Conservation (phyloP, 2,888 invertebrate genomes). For the Xestia ashworthii region DNA sequence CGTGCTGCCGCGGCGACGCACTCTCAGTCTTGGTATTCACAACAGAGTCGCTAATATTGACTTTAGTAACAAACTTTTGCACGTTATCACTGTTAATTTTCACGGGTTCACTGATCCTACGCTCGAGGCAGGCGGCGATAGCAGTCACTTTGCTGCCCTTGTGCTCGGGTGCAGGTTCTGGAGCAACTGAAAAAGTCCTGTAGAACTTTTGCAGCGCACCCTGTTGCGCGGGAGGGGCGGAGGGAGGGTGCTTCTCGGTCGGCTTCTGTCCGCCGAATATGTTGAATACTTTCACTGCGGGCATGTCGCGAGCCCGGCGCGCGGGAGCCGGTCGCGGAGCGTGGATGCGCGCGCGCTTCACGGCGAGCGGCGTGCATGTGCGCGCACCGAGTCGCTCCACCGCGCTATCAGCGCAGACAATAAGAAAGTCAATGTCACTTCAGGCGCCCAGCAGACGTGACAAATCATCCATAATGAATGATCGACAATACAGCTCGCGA, state of each 20-base stretch:
- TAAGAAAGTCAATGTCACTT: constrained; percentile 89
- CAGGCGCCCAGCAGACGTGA: constrained; percentile 78
- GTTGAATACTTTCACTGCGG: constrained; percentile 90
- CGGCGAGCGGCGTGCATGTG: constrained; percentile 88
- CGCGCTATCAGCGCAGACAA: constrained; percentile 81
- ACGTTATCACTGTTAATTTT: constrained; percentile 80
- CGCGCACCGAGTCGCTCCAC: constrained; percentile 64
- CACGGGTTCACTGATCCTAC: constrained; percentile 84
- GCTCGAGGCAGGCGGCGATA: constrained; percentile 87
- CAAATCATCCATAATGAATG: constrained; percentile 75
- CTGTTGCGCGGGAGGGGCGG: constrained; percentile 79
- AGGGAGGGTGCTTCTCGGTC: constrained; percentile 83
- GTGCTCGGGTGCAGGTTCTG: constrained; percentile 81
- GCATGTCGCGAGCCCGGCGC: constrained; percentile 88
- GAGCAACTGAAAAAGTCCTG: constrained; percentile 88
- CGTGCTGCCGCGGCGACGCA: constrained; percentile 77
- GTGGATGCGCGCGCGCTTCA: constrained; percentile 88
- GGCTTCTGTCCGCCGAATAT: constrained; percentile 90
- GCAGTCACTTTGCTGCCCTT: constrained; percentile 88
- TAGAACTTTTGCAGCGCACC: constrained; percentile 88
- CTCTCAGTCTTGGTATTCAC: constrained; percentile 76
- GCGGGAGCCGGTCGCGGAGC: constrained; percentile 84
- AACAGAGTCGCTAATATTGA: constrained; percentile 78
- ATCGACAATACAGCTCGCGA: constrained; percentile 53
- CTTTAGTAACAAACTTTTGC: constrained; percentile 78